Base-by-base conservation (phyloP, 2,113 vertebrate genomes). In the Actenoides hombroni region DNA sequence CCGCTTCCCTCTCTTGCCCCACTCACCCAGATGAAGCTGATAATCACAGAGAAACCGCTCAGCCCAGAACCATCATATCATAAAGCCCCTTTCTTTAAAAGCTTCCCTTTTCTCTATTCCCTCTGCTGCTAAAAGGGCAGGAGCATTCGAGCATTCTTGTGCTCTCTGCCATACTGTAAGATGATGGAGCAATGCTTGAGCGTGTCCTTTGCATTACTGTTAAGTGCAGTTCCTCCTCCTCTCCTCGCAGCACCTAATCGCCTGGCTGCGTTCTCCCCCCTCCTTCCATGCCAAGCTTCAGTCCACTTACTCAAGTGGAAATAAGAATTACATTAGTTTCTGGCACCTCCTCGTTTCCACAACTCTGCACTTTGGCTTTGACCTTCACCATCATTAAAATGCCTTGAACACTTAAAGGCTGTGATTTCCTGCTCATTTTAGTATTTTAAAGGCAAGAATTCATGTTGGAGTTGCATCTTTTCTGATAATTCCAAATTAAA, bases 381-480 rank as follows among this genome's bases (percentile, higher is more conserved):
- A 92, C 92, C 85, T 84, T 88, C 69, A 31, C 46, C 71, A 53
- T 85, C 80, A 77, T 86, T 83, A 90, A 88, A 94, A 93, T 51
- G 15, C 88, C 92, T 86, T 69, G 49, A 90, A 61, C 61, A 74
- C 48, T 81, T 44, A 25, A 81, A 85, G 64, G 83, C 89, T 86
- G 21, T 40, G 81, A 74, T 95, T 96, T 97, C 61, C 75, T 82
- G 75, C 75, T 93, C 79, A 44, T 89, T 95, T 92, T 57, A 82
- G 68, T 79, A 40, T 67, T 79, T 80, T 86, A 86, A 94, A 90
- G 64, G 42, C 80, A 75, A 17, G 12, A 86, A 96, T 91, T 94
- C 56, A 33, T 35, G 65, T 81, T 92, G 86, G 78, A 95, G 40
- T 91, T 53, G 46, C 91, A 95, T 87, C 44, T 48, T 67, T 83